phyloP scores from a whole-genome alignment of 2,888 invertebrate species.

The Drosophila tripunctata region DNA sequence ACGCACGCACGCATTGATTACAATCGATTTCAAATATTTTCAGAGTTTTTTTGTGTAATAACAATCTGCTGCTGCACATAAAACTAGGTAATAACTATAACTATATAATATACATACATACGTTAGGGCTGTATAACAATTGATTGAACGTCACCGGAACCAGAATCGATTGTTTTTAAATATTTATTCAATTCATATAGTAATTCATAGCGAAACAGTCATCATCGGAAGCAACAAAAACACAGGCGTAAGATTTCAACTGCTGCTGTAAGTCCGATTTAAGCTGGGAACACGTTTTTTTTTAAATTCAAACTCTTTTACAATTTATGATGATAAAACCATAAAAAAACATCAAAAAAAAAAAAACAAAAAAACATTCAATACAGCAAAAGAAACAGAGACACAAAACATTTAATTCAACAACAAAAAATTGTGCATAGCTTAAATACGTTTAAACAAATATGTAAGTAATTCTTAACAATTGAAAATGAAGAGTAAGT shows the following conservation, averaged over 20 bases:
- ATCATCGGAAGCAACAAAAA: slow-evolving; percentile 41
- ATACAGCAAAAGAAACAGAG: slow-evolving; percentile 4
- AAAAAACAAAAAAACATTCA: slow-evolving; percentile 3
- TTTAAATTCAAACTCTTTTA: slow-evolving; percentile 29
- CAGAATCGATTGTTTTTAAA: slow-evolving; percentile 42
- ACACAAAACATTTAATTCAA: slow-evolving; percentile 30
- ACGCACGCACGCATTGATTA: slow-evolving; percentile 24
- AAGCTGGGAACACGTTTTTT: slow-evolving; percentile 36
- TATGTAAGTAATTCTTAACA: slow-evolving; percentile 74
- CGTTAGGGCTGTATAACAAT: slow-evolving; percentile 30
- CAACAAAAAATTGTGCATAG: slow-evolving; percentile 68
- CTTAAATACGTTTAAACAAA: slow-evolving; percentile 70
- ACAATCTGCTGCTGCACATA: slow-evolving; percentile 28
- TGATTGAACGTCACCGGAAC: slow-evolving; percentile 21
- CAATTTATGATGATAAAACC: slow-evolving; percentile 20
- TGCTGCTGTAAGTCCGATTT: slow-evolving; percentile 52
- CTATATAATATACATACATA: slow-evolving; percentile 11
- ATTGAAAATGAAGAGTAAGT: slow-evolving; percentile 76
- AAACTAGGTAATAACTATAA: slow-evolving; percentile 45
- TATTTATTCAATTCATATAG: slow-evolving; percentile 60
- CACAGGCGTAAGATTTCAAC: slow-evolving; percentile 30
- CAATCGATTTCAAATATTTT: slow-evolving; percentile 36
- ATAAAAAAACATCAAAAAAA: slow-evolving; percentile 5
- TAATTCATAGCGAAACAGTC: slow-evolving; percentile 51
- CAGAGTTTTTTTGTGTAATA: slow-evolving; percentile 28